A percentile compares a stretch with the other conserved stretches of the same genome.
phyloP scores from a whole-genome alignment of 1,140 invertebrate species.

The Homarus americanus region DNA sequence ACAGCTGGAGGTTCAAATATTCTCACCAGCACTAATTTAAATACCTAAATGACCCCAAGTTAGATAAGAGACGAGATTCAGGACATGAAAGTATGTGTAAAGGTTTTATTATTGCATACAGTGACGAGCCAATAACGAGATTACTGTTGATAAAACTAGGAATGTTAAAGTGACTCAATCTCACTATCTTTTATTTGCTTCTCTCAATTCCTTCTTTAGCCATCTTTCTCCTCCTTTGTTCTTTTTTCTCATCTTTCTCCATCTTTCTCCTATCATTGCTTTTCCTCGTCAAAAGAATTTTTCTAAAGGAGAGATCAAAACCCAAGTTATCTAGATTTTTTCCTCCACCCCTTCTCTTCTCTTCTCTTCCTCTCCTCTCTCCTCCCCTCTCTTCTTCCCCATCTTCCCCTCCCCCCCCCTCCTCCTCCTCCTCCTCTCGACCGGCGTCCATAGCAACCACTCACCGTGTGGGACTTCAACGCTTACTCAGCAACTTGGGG shows the following conservation, averaged over 20 bases:
- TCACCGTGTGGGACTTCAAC: not conserved
- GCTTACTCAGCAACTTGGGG: slow-evolving; percentile 41
- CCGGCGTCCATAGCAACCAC: not conserved
- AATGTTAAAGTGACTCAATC: too few relatives aligned
- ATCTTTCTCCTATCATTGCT: too few relatives aligned
- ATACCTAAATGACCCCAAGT: not conserved
- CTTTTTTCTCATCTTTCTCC: not conserved
- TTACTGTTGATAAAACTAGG: too few relatives aligned
- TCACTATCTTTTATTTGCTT: not conserved
- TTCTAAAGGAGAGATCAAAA: too few relatives aligned
- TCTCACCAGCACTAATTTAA: not conserved
- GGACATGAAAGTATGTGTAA: not conserved
- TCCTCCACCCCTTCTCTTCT: not conserved
- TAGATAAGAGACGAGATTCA: not conserved
- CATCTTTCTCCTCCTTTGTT: not conserved
- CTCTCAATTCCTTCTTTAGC: not conserved
- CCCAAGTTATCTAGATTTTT: not conserved
- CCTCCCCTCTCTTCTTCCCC: not conserved
- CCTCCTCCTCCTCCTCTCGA: not conserved
- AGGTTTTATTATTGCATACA: too few relatives aligned
- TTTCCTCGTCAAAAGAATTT: too few relatives aligned
- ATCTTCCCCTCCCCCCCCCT: not conserved
- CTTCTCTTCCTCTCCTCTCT: not conserved
- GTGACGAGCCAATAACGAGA: too few relatives aligned
- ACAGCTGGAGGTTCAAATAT: too few relatives aligned